These are phyloP conservation scores for Pinna nobilis DNA, from an alignment of 1,140 invertebrate species.

Conservation along the genomic window DNA sequence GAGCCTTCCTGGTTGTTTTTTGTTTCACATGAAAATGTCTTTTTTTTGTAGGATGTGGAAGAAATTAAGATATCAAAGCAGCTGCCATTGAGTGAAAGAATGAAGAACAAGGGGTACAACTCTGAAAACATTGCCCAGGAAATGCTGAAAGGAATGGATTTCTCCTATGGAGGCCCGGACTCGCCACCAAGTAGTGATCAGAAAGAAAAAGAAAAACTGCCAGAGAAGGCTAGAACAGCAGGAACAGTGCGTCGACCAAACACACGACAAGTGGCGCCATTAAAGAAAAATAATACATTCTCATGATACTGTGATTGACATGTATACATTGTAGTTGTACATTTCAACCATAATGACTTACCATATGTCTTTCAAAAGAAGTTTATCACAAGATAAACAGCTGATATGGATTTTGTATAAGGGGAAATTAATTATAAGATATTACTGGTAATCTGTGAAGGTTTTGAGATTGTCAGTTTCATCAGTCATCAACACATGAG, in stretches of 20 bases:
- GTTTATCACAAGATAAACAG: too few relatives aligned
- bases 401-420: too few relatives aligned
- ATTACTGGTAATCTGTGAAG: too few relatives aligned
- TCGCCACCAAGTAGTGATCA: constrained; percentile 47
- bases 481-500: too few relatives aligned
- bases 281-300: constrained; percentile 54
- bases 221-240: constrained; percentile 30
- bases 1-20: neutral
- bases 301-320: constrained; percentile 24
- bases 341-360: too few relatives aligned
- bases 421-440: too few relatives aligned
- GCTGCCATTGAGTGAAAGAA: constrained; percentile 66
- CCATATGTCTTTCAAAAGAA: too few relatives aligned
- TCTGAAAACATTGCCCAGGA: constrained; percentile 64
- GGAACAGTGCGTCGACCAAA: constrained; percentile 12
- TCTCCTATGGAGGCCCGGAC: constrained; percentile 58
- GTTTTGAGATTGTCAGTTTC: too few relatives aligned
- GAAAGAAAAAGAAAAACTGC: constrained; percentile 9
- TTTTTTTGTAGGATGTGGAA: constrained; percentile 53
- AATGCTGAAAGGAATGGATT: constrained; percentile 64
- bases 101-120: constrained; percentile 66
- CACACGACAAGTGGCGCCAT: constrained; percentile 32
- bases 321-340: too few relatives aligned
- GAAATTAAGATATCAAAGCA: constrained; percentile 62
- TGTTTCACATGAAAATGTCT: neutral